Evolutionary conservation across 2,888 invertebrate genomes (phyloP).

Genomic region (Cantharis nigra): DNA sequence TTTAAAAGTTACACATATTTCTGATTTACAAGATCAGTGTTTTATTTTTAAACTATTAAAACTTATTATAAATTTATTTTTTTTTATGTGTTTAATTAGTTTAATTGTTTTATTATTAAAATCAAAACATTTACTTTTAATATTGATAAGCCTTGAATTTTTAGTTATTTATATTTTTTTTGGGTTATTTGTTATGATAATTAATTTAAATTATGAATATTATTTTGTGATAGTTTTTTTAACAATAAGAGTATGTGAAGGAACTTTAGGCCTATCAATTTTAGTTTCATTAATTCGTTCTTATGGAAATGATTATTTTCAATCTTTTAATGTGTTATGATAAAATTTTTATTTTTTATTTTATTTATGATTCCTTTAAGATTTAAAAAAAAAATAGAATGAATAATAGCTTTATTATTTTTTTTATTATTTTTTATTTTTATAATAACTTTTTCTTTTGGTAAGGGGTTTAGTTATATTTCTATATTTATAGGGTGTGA

Average conservation of each 20-base stretch:
- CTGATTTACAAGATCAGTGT: too few relatives aligned
- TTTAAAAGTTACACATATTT: too few relatives aligned
- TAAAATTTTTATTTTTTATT: constrained; percentile 31
- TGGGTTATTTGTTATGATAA: too few relatives aligned
- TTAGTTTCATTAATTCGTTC: constrained; percentile 61
- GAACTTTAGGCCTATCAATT: constrained; percentile 66
- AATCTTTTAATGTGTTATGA: constrained; percentile 56
- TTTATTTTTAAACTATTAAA: too few relatives aligned
- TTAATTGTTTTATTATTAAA: too few relatives aligned
- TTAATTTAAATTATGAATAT: constrained; percentile 17
- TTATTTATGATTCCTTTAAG: constrained; percentile 58
- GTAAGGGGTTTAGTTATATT: constrained; percentile 52
- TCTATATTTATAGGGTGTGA: constrained; percentile 57
- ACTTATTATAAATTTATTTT: too few relatives aligned
- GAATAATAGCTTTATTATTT: constrained; percentile 59
- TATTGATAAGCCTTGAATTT: too few relatives aligned
- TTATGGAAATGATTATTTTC: constrained; percentile 66
- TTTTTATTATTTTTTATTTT: constrained; percentile 58
- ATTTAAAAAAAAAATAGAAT: constrained; percentile 59
- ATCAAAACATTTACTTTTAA: too few relatives aligned
- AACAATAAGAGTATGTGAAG: constrained; percentile 68
- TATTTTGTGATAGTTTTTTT: constrained; percentile 55
- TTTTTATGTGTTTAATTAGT: too few relatives aligned
- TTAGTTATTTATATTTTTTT: too few relatives aligned
- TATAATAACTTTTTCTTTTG: constrained; percentile 52